These are phyloP conservation scores for Mastomys natalensis DNA, from an alignment of 2,113 vertebrate genomes.

Conservation along the genomic window DNA sequence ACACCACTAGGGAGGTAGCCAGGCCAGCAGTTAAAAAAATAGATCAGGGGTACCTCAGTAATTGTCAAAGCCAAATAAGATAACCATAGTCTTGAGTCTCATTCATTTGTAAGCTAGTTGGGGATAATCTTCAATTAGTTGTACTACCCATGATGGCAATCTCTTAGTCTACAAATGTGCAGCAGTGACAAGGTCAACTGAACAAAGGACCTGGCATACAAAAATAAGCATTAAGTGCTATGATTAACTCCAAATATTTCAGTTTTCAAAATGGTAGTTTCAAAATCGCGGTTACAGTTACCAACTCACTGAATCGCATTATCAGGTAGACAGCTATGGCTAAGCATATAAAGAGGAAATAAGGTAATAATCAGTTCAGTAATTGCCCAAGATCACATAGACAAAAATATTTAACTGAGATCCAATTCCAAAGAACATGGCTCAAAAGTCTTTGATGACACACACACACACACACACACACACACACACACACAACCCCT, in stretches of 20 bases:
- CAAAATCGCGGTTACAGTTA: neutral
- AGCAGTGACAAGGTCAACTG: neutral
- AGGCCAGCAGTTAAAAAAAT: too few species aligned
- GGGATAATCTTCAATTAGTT: too few species aligned
- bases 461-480: neutral
- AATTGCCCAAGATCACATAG: constrained; percentile 6
- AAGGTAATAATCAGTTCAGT: neutral
- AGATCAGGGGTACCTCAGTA: too few species aligned
- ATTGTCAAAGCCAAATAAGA: too few species aligned
- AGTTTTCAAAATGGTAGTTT: constrained; percentile 27
- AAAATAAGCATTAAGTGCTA: neutral
- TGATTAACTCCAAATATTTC: constrained; percentile 6
- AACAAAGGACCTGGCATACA: neutral
- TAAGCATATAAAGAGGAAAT: neutral
- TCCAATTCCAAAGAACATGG: neutral
- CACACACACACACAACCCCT: neutral
- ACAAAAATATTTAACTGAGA: neutral
- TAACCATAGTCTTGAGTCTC: too few species aligned
- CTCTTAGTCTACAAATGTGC: constrained; percentile 34
- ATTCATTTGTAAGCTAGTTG: too few species aligned
- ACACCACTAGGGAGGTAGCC: too few species aligned
- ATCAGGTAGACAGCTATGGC: neutral
- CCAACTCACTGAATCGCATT: neutral
- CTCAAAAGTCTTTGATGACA: neutral
- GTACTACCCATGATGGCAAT: neutral